These are phyloP conservation scores for Zoanthus sansibaricus DNA, from an alignment of 92 coral and sea anemone genomes.

Conservation along the genomic window DNA sequence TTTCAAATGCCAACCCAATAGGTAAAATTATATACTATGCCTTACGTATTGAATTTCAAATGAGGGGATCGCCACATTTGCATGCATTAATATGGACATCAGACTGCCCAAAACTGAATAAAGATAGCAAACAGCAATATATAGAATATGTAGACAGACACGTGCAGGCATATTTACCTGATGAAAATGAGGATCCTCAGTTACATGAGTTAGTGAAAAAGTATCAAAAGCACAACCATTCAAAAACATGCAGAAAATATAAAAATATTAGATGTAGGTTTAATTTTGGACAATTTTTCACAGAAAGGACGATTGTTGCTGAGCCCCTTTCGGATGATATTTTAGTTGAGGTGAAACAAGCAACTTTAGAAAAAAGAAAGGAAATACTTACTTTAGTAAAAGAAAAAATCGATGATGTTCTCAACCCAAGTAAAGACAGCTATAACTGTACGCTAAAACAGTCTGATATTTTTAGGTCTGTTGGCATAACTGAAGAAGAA, in stretches of 20 bases:
- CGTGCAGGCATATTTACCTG: conserved; percentile 51
- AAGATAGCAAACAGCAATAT: no score
- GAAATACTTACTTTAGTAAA: no score
- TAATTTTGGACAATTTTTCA: conserved; percentile 58
- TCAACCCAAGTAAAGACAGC: no score
- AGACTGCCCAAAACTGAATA: conserved; percentile 56
- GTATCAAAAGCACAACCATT: conserved; percentile 34
- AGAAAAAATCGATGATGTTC: no score
- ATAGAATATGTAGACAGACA: conserved; percentile 53
- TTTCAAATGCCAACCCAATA: no score
- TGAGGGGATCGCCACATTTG: conserved; percentile 41
- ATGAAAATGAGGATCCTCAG: conserved; percentile 31
- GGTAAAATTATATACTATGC: no score
- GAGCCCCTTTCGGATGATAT: conserved; percentile 55
- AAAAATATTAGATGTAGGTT: conserved; percentile 30
- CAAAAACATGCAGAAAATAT: conserved; percentile 7
- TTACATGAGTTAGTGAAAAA: conserved; percentile 53
- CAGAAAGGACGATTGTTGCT: conserved; percentile 51
- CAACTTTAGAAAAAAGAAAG: no score
- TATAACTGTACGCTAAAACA: no score
- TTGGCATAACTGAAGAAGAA: no score
- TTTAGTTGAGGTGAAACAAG: conserved; percentile 27
- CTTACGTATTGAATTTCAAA: conserved; percentile 50
- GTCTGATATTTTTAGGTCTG: no score
- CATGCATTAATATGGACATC: conserved; percentile 13